A percentile compares a stretch with the other conserved stretches of the same genome.
Conservation (phyloP, 2,888 invertebrate genomes). For the Acleris cristana region DNA sequence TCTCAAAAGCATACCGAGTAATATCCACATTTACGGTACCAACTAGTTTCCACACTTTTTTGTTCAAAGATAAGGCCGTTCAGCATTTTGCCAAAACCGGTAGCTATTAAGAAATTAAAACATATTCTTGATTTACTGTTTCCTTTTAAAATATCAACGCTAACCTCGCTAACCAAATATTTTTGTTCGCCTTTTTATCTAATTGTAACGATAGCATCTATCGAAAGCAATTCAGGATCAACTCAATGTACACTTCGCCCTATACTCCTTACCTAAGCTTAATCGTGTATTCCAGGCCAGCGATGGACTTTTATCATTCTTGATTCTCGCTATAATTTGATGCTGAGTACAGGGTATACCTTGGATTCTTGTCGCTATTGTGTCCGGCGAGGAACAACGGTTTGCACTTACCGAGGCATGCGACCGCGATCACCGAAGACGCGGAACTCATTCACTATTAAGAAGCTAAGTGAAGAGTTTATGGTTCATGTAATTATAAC, state of each 20-base stretch:
- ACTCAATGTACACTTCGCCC: not conserved
- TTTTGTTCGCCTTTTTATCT: conserved; percentile 6
- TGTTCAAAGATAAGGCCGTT: not conserved
- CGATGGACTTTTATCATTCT: conserved; percentile 2
- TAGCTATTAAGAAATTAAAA: conserved; percentile 22
- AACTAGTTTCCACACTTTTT: conserved; percentile 30
- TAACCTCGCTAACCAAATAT: conserved; percentile 1
- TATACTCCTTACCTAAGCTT: not conserved
- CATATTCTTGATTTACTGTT: conserved; percentile 13
- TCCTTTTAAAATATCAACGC: conserved; percentile 2
- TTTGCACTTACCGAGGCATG: conserved; percentile 55
- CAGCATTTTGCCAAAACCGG: conserved; percentile 22
- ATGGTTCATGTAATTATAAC: conserved; percentile 19
- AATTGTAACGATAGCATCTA: too few relatives aligned
- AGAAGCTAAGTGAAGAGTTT: conserved; percentile 30
- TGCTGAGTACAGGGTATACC: conserved; percentile 11
- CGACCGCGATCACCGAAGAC: conserved; percentile 39
- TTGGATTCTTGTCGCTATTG: conserved; percentile 45
- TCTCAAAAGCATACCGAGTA: conserved; percentile 51
- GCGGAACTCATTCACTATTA: conserved; percentile 30
- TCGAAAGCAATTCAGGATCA: too few relatives aligned
- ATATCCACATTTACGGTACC: conserved; percentile 40
- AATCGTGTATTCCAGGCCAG: not conserved
- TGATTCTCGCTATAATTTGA: not conserved
- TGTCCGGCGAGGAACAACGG: conserved; percentile 48